These are phyloP conservation scores for Spermophilus dauricus DNA, from an alignment of 2,113 vertebrate genomes.

Conservation along the genomic window DNA sequence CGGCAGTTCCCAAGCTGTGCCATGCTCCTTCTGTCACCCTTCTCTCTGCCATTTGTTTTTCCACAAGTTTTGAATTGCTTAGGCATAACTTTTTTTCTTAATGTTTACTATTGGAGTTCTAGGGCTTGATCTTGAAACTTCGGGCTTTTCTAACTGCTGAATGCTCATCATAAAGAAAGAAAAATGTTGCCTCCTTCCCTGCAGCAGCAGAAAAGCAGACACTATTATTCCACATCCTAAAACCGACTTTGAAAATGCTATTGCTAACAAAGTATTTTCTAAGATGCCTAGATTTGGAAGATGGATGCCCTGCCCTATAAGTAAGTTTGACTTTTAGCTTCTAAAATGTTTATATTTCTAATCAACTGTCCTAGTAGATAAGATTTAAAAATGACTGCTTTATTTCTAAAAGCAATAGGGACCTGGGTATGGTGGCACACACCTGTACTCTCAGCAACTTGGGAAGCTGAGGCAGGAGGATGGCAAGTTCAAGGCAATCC, in stretches of 20 bases:
- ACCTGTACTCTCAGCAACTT: not conserved
- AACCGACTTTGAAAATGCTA: not conserved
- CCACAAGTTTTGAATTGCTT: not conserved
- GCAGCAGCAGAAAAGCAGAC: conserved; percentile 15
- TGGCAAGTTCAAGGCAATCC: not conserved
- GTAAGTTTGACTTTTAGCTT: not conserved
- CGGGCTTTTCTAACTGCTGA: not conserved
- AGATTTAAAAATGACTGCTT: conserved; percentile 15
- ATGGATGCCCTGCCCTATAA: not conserved
- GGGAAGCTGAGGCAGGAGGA: not conserved
- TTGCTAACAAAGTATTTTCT: not conserved
- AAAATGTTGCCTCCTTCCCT: not conserved
- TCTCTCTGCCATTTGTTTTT: not conserved
- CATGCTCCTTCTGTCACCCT: fast-evolving
- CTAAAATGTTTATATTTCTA: not conserved
- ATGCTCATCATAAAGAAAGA: not conserved
- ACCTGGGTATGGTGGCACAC: not conserved
- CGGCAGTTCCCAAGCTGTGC: not conserved
- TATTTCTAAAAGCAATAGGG: conserved; percentile 22
- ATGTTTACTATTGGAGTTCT: not conserved
- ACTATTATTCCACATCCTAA: not conserved
- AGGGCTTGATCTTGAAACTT: not conserved
- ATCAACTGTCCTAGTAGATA: not conserved
- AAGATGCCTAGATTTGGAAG: not conserved
- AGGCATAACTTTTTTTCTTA: not conserved